These are phyloP conservation scores for Noctua comes DNA, from an alignment of 2,888 invertebrate genomes.

Conservation along the genomic window DNA sequence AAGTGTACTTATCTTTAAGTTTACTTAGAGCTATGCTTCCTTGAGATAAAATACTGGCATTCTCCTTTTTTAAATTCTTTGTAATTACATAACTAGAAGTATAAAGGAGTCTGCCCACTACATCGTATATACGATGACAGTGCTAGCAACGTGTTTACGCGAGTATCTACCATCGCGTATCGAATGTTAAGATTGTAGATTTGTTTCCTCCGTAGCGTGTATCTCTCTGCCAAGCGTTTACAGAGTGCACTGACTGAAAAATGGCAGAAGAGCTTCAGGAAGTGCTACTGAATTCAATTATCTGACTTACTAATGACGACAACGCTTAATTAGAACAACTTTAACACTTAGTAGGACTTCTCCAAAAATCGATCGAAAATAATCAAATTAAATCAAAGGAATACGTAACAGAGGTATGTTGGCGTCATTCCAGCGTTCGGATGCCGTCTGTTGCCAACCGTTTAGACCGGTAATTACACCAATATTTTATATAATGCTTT, in stretches of 20 bases:
- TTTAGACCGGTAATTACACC: constrained; percentile 72
- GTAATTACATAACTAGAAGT: neutral
- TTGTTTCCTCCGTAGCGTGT: too few relatives aligned
- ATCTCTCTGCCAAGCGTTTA: too few relatives aligned
- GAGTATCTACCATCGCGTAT: too few relatives aligned
- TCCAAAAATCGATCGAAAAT: constrained; percentile 42
- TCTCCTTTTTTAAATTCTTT: neutral
- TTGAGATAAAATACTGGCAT: neutral
- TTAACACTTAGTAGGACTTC: neutral
- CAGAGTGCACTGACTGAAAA: too few relatives aligned
- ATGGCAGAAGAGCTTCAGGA: neutral
- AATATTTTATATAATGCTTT: constrained; percentile 66
- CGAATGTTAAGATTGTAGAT: too few relatives aligned
- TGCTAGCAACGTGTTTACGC: too few relatives aligned
- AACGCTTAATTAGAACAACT: neutral
- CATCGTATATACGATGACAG: too few relatives aligned
- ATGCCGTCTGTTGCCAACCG: constrained; percentile 67
- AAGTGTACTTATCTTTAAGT: constrained; percentile 36
- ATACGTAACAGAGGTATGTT: constrained; percentile 47
- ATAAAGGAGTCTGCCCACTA: neutral
- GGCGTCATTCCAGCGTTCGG: constrained; percentile 60
- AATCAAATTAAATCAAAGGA: constrained; percentile 54
- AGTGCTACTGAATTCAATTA: neutral
- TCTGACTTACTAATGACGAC: neutral
- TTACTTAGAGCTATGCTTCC: neutral